Base-by-base conservation (phyloP, 1,140 invertebrate genomes). In the Drosophila lowei region DNA sequence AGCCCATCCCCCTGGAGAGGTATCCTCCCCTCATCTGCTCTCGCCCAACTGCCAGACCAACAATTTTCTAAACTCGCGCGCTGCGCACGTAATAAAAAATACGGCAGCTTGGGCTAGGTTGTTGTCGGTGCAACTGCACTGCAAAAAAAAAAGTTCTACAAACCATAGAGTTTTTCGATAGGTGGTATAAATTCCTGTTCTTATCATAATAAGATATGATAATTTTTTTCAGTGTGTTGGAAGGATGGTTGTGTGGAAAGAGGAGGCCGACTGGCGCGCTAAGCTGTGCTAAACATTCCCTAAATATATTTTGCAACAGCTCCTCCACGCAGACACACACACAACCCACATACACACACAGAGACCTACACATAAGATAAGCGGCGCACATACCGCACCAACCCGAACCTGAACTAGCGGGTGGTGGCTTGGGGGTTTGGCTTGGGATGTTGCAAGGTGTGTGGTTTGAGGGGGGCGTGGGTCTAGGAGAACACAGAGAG, bases 231-330 rank as follows among this genome's bases (percentile, higher is more conserved):
- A 4, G 30, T 13, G 16, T 5, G 13, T 13, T 23, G 16, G 23
- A n/a, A 16, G 18, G 21, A 34, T n/a, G 42, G 5, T 34, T 21
- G 42, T 43, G 57, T 48, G 55, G 38, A 23, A 11, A 18, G 44
- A 42, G 48, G 55, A 66, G 65, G 63, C 52, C 49, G 66, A 68
- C 66, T 68, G 72, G 64, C 65, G 73, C 81, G 70, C 83, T 85
- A 86, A 86, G 81, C 81, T 85, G 83, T 88, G 74, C 81, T 85
- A 85, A 85, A 85, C 81, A 85, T 85, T 85, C 81, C 83, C 81
- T 81, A 85, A 85, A 85, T 85, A 85, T 85, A 85, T 85, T 85
- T 85, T 77, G 77, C 83, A 88, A 78, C 83, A 88, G 83, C 83
- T 81, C 72, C 62, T 68, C 61, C 48, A 57, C 72, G 73, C 74